These are phyloP conservation scores for Sardina pilchardus DNA, from an alignment of 2,113 vertebrate genomes.

Conservation along the genomic window DNA sequence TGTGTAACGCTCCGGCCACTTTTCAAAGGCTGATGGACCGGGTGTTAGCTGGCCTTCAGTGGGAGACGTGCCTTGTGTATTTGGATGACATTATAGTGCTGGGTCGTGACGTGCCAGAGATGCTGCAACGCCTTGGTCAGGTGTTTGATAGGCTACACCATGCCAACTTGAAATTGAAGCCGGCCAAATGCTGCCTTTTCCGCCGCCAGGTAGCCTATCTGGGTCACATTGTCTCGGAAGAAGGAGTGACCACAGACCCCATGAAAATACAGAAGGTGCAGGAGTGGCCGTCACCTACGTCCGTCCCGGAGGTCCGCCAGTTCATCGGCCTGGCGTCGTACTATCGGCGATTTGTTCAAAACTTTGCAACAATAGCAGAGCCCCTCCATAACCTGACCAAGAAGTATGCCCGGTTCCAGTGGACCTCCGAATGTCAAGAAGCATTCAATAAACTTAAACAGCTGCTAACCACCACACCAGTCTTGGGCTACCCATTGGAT, in stretches of 20 bases:
- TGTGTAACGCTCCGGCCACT: slow-evolving; percentile 25
- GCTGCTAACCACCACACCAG: no score
- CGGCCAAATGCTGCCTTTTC: slow-evolving; percentile 34
- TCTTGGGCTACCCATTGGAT: no score
- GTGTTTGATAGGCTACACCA: slow-evolving; percentile 17
- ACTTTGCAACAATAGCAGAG: no score
- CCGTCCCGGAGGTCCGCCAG: no score
- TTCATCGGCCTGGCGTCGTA: no score
- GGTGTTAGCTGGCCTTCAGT: slow-evolving; percentile 21
- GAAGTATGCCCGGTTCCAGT: no score
- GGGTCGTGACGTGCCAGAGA: background rate
- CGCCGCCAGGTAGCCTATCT: background rate
- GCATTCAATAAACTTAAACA: no score
- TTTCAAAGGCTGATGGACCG: slow-evolving; percentile 11
- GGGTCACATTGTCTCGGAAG: background rate
- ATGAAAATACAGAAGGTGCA: no score
- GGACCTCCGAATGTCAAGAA: no score
- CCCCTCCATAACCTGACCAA: no score
- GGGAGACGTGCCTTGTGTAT: slow-evolving; percentile 10
- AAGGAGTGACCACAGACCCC: background rate
- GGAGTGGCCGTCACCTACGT: no score
- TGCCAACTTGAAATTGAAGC: slow-evolving; percentile 29
- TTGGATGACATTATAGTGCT: slow-evolving; percentile 33
- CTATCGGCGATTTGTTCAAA: no score
- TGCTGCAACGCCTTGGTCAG: slow-evolving; percentile 14